Evolutionary conservation across 2,113 vertebrate genomes (phyloP).

Genomic region (Sapayoa aenigma): DNA sequence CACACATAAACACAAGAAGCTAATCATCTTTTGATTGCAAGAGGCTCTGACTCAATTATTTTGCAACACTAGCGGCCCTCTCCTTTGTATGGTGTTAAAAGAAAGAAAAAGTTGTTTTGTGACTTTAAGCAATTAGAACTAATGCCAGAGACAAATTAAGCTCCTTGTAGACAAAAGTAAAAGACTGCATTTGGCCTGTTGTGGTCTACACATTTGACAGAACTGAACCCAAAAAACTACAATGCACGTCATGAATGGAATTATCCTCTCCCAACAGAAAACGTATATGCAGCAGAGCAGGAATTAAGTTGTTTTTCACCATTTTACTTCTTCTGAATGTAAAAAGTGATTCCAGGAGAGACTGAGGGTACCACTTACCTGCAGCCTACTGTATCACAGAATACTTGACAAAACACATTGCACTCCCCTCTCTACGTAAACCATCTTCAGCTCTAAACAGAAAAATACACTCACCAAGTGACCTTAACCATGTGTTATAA

Average conservation of each 20-base stretch:
- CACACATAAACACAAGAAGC: conserved; percentile 19
- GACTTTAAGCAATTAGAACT: conserved; percentile 25
- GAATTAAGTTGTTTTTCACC: not conserved
- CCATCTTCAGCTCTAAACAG: not conserved
- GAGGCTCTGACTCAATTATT: conserved; percentile 48
- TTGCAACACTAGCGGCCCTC: not conserved
- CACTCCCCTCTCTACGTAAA: not conserved
- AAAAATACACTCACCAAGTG: not conserved
- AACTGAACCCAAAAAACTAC: not conserved
- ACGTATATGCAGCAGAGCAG: not conserved
- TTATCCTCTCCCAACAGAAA: not conserved
- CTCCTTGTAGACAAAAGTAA: not conserved
- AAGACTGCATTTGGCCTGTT: not conserved
- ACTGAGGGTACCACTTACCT: not conserved
- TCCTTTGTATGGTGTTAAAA: conserved; percentile 36
- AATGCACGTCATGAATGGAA: not conserved
- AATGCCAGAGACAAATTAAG: conserved; percentile 7
- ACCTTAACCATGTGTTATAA: not conserved
- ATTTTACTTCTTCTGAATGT: not conserved
- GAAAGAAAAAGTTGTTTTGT: not conserved
- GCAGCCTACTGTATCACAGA: not conserved
- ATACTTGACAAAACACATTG: not conserved
- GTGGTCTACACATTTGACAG: not conserved
- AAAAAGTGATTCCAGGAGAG: not conserved
- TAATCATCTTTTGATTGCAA: conserved; percentile 43